Evolutionary conservation across 2,797 vertebrate species (phyloP).

Genomic region (Tamandua tetradactyla): DNA sequence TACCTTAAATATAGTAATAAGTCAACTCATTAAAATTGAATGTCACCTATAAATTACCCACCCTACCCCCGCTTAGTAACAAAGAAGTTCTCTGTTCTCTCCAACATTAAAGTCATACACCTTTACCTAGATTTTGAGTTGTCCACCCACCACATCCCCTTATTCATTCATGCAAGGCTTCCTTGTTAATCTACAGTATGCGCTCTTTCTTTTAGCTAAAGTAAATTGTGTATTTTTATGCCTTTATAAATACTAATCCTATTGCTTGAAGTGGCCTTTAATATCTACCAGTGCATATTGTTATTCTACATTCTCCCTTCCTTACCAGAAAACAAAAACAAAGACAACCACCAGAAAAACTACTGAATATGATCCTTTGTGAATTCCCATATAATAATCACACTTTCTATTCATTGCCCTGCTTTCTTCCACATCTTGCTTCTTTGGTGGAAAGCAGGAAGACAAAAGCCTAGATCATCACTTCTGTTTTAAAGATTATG

Average conservation of each 20-base stretch:
- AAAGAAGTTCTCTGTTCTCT: not conserved
- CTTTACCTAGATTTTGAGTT: not conserved
- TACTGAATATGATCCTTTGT: not conserved
- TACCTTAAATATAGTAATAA: not conserved
- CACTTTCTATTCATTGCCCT: too few species aligned
- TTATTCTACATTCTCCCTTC: not conserved
- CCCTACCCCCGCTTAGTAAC: not conserved
- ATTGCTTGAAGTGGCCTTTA: not conserved
- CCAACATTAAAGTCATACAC: not conserved
- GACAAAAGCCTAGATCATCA: not conserved
- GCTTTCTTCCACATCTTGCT: not conserved
- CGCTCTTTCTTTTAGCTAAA: not conserved
- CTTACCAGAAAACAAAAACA: constrained; percentile 22
- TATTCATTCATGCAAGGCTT: not conserved
- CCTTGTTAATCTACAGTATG: not conserved
- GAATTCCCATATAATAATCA: not conserved
- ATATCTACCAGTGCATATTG: not conserved
- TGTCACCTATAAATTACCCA: not conserved
- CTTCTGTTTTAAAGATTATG: not conserved
- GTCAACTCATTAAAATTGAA: not conserved
- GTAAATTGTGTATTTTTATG: not conserved
- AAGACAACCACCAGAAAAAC: not conserved
- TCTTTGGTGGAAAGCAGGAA: not conserved
- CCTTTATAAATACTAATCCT: not conserved
- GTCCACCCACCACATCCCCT: not conserved